Base-by-base conservation (phyloP, 2,113 vertebrate species). In the Seriola dumerili region DNA sequence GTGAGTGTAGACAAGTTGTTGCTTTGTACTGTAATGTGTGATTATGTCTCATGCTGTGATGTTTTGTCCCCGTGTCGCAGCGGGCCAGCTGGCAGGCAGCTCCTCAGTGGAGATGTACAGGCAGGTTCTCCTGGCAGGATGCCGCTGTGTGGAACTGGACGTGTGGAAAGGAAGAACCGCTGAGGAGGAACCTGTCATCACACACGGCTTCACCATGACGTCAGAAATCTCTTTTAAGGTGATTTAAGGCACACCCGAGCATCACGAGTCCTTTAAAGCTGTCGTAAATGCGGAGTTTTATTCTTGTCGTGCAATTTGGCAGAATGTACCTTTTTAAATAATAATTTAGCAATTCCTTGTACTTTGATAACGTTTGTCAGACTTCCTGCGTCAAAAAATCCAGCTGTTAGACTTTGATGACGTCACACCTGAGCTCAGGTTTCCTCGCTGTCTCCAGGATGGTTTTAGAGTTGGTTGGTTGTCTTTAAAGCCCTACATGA, bases 51-150 rank as follows among this genome's bases (percentile, higher is more conserved):
- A 9, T 11, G 1, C 48, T 61, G 8, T 62, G 1, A 5, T 68
- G 8, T 74, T 29, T 38, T 44, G 19, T 70, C 5, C 5, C 9
- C 38, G 48, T 57, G 73, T 57, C 78, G 2, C 74, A 99, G 98
- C 97, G 91, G 98, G 98, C 3, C 98, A 99, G 96, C 95, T 99
- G 89, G 98, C 98, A 0, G 98, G 98, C 23, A 99, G 97, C 95
- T 99, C 98, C 5, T 99, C 98, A 0, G 98, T 99, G 8, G 98
- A 99, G 95, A 99, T 99, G 97, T 99, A 99, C 91, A 93, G 98
- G 55, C 98, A 99, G 94, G 97, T 99, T 54, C 95, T 99, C 0
- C 91, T 99, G 91, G 97, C 98, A 0, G 98, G 98, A 42, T 99
- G 98, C 88, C 98, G 98, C 91, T 99, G 98, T 76, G 97, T 99